Evolutionary conservation across 2,888 invertebrate genomes (phyloP).

Genomic region (Thereva unica): DNA sequence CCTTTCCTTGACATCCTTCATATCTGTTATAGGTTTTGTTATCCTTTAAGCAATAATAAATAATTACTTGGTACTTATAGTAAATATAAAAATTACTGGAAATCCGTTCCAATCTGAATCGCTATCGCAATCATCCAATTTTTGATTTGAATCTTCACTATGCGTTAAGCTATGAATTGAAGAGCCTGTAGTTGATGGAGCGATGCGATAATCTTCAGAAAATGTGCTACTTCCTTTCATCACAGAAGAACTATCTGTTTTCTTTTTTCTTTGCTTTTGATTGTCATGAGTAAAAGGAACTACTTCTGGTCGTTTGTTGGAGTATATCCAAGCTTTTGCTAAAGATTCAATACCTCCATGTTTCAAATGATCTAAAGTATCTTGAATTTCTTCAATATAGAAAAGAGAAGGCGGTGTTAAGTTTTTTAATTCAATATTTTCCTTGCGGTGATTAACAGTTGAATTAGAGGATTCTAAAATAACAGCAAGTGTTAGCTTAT

Average conservation of each 20-base stretch:
- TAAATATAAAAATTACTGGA: slow-evolving; percentile 27
- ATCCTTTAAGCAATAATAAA: slow-evolving; percentile 59
- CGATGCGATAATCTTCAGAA: slow-evolving; percentile 50
- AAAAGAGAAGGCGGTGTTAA: slow-evolving; percentile 75
- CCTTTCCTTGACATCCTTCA: slow-evolving; percentile 72
- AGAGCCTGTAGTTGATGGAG: slow-evolving; percentile 52
- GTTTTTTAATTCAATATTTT: slow-evolving; percentile 28
- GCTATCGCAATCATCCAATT: slow-evolving; percentile 68
- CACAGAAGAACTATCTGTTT: slow-evolving; percentile 45
- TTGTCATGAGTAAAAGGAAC: slow-evolving; percentile 21
- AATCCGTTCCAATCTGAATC: slow-evolving; percentile 76
- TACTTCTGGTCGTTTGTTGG: slow-evolving; percentile 65
- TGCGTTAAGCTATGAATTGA: slow-evolving; percentile 53
- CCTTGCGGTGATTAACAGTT: slow-evolving; percentile 37
- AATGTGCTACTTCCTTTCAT: slow-evolving; percentile 63
- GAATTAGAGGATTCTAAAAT: slow-evolving; percentile 60
- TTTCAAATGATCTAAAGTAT: slow-evolving; percentile 76
- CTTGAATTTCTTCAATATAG: slow-evolving; percentile 89
- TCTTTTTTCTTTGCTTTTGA: slow-evolving; percentile 15
- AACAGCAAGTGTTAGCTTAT: slow-evolving; percentile 69
- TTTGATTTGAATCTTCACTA: slow-evolving; percentile 49
- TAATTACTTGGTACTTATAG: slow-evolving; percentile 23
- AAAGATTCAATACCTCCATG: slow-evolving; percentile 76
- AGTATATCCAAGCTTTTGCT: slow-evolving; percentile 67
- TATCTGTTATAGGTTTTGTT: slow-evolving; percentile 67